Evolutionary conservation across 2,797 vertebrate genomes (phyloP), one percentile per base, ranked within the genome.

Genomic region (Presbytis comata): DNA sequence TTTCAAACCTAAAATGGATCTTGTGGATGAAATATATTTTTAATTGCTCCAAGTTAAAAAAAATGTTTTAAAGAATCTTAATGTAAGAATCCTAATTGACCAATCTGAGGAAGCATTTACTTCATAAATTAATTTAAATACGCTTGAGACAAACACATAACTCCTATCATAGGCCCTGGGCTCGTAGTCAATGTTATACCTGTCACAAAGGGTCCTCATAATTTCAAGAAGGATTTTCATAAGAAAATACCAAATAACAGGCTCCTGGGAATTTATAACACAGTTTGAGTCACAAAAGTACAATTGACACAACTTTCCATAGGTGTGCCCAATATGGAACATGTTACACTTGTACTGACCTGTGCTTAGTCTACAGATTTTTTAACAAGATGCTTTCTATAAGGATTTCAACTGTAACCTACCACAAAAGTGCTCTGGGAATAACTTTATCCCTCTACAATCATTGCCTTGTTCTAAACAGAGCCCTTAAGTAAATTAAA

Each of bases 401-500:
- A 91, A 95, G 85, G 74, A 93, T 61, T 95, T 95, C 70, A 82
- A 91, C 53, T 74, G 74, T 3, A 91, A 85, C 70, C 75, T 87
- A 80, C 75, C 50, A 50, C 82, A 39, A 89, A 96, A 97, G 92
- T 84, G 64, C 82, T 96, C 61, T 96, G 93, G 90, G 79, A 96
- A 92, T 94, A 97, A 95, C 87, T 87, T 94, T 93, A 97, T 81
- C 97, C 97, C 87, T 88, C 85, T 90, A 96, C 95, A 98, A 97
- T 96, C 83, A 59, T 7, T 95, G 91, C 86, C 88, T 96, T 97
- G 96, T 96, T 97, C 92, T 93, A 97, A 93, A 91, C 93, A 93
- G 88, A 97, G 96, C 86, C 85, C 95, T 95, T 95, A 97, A 97
- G 95, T 96, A 97, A 97, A 97, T 97, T 96, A 96, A 97, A 91